phyloP scores from a whole-genome alignment of 2,888 invertebrate species.

The Cephus spinipes region DNA sequence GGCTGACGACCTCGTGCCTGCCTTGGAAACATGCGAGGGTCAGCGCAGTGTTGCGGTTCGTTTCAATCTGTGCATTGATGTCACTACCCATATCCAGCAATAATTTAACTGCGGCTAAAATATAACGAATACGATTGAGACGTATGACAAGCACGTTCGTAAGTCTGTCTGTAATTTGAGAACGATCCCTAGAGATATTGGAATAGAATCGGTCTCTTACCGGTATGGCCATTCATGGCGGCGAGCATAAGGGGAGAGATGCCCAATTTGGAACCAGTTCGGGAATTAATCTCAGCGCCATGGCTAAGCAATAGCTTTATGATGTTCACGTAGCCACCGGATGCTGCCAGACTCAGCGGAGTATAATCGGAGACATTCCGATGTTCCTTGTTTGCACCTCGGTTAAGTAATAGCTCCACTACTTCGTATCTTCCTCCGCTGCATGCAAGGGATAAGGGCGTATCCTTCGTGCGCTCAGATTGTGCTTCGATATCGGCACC shows the following conservation, averaged over 20 bases:
- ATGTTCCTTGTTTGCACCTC: constrained; percentile 97
- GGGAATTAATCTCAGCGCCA: constrained; percentile 98
- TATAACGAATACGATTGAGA: neutral
- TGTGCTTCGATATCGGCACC: constrained; percentile 99
- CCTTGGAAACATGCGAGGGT: constrained; percentile 99
- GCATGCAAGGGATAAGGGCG: constrained; percentile 96
- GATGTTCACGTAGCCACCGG: constrained; percentile 98
- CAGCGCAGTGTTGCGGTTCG: constrained; percentile 97
- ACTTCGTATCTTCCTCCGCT: constrained; percentile 97
- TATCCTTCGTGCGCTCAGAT: constrained; percentile 98
- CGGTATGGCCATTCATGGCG: constrained; percentile 97
- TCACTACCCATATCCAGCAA: constrained; percentile 98
- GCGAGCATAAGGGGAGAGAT: constrained; percentile 99
- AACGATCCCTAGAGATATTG: neutral
- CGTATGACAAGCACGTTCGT: neutral
- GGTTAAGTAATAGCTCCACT: constrained; percentile 88
- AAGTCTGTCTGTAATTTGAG: neutral
- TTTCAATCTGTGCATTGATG: constrained; percentile 99
- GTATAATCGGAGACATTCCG: constrained; percentile 99
- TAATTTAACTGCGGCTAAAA: constrained; percentile 88
- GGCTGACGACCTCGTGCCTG: constrained; percentile 96
- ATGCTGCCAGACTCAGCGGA: constrained; percentile 97
- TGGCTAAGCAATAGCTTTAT: constrained; percentile 92
- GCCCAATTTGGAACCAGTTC: constrained; percentile 96
- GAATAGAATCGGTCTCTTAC: constrained; percentile 45